Evolutionary conservation across 2,888 invertebrate genomes (phyloP), one percentile per base, ranked within the genome.

Genomic region (Laothoe populi): DNA sequence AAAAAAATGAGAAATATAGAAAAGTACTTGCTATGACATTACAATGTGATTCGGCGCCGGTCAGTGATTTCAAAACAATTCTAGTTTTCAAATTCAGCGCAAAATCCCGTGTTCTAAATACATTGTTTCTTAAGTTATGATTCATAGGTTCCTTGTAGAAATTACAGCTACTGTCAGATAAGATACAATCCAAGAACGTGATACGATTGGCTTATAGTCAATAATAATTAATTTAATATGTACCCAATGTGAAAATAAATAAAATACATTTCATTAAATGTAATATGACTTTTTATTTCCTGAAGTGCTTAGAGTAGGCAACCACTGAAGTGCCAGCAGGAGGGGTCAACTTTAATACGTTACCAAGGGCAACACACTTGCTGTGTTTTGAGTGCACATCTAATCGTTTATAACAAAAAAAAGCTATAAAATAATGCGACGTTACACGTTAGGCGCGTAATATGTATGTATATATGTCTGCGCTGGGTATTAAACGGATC

Each of bases 191-290:
- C 67, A 66, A 64, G 63, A 63, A 75, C 63, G 76, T 79, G 78
- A 78, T 75, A 73, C 73, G 70, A 74, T 77, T 81, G 75, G 77
- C 74, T 72, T 69, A 70, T 73, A 71, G 73, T 72, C 73, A 70
- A 71, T 66, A 42, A 31, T 16, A 65, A 70, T 72, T 74, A 71
- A 79, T 79, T 78, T 76, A 81, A 82, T 80, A 77, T 86, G 83
- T 88, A 88, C 77, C 82, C 85, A 79, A 81, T 82, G 73, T 76
- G 76, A 74, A 83, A 84, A 81, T 76, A 74, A 75, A 70, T 73
- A 73, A 83, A 85, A 85, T 82, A 84, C 82, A 86, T 88, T 89
- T 89, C 77, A 87, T 87, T 83, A 74, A 83, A 85, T 83, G 78
- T 80, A 75, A 61, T 61, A 45, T 60, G 57, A 61, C 62, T 66